These are phyloP conservation scores for Tuberolachnus salignus DNA, from an alignment of 2,888 invertebrate species.

Conservation along the genomic window DNA sequence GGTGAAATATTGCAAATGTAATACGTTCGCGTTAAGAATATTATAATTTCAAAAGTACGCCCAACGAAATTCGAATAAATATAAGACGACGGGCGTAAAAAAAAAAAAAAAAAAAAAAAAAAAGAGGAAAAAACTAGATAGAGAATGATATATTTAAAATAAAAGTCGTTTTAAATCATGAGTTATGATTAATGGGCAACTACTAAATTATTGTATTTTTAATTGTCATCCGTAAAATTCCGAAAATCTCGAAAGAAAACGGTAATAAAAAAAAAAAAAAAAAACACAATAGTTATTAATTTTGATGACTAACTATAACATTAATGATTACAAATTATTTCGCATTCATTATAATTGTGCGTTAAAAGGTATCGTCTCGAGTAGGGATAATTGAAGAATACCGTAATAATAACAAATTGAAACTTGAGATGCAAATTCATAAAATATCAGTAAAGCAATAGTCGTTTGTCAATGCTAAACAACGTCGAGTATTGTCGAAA, in stretches of 20 bases:
- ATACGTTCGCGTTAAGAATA: too few relatives aligned
- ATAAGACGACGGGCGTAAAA: neutral
- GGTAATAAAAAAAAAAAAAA: neutral
- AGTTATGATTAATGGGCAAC: conserved; percentile 7
- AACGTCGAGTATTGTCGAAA: too few relatives aligned
- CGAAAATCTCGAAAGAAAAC: neutral
- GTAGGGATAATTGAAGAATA: neutral
- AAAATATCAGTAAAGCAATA: too few relatives aligned
- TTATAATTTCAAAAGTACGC: too few relatives aligned
- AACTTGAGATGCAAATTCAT: neutral
- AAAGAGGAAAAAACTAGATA: neutral
- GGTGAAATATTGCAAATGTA: too few relatives aligned
- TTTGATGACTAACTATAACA: neutral
- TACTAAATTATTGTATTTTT: neutral
- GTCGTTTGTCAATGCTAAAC: too few relatives aligned
- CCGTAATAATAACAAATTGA: neutral
- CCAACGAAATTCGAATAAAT: conserved; percentile 6
- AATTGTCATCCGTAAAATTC: neutral
- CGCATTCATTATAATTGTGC: neutral
- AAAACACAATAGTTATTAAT: neutral
- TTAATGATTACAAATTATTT: neutral
- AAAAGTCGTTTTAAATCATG: conserved; percentile 11
- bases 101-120: neutral
- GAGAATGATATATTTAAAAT: conserved; percentile 9
- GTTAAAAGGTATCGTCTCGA: too few relatives aligned